Evolutionary conservation across 2,113 vertebrate genomes (phyloP), one percentile per base, ranked within the genome.

Genomic region (Ptyas mucosa): DNA sequence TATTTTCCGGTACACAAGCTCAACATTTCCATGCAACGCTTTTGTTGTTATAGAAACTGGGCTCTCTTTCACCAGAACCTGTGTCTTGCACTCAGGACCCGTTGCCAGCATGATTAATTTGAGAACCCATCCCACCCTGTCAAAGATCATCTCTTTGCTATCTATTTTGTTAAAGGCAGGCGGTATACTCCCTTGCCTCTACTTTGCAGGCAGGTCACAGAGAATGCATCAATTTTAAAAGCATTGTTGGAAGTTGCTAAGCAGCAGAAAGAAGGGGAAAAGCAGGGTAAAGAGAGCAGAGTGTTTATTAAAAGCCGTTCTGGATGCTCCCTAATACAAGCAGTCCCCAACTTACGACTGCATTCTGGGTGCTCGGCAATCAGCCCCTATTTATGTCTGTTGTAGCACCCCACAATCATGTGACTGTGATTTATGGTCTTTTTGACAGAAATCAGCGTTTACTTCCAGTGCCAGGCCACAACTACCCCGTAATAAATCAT

Each of bases 231-330:
- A 24, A 43, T 3, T 55, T 87, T 69, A 90, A 89, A 24, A 46
- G 53, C 69, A 87, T 61, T 69, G 6, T 58, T 55, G 53, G 69
- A 87, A 54, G 90, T 53, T 93, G 81, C 93, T 85, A 54, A 92
- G 93, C 75, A 89, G 91, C 92, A 64, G 64, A 0, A 9, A 43
- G 15, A 34, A 46, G 2, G 43, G 26, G 52, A 21, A 21, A 26
- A 26, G n/a, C 34, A n/a, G 2, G 26, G 53, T 58, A 69, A 69
- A 69, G 61, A 61, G 23, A 5, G 85, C 7, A 8, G 57, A 43
- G 51, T 55, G 21, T 6, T 34, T 0, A 0, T 89, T 87, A 46
- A 53, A 0, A 1, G 26, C 52, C n/a, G 39, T 55, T 23, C 43
- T 18, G 0, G 29, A 5, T 92, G 92, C 49, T 55, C 51, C 49